Percentiles rank a stretch among this genome's conserved stretches.
phyloP scores from a whole-genome alignment of 1,140 invertebrate species.

The Camponotus vicinus region DNA sequence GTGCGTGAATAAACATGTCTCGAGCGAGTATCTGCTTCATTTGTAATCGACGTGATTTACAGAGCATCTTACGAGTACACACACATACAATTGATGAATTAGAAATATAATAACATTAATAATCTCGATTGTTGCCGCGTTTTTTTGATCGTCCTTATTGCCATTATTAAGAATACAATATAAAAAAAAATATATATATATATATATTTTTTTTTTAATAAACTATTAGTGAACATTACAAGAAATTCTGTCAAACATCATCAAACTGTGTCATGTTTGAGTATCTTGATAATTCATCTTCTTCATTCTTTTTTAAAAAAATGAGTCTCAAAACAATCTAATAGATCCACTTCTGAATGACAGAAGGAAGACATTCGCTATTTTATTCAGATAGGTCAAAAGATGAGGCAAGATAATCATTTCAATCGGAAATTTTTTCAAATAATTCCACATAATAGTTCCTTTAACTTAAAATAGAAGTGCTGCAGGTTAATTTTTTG shows the following conservation, averaged over 20 bases:
- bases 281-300: slow-evolving; percentile 3
- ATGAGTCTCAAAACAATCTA: neutral
- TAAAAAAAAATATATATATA: neutral
- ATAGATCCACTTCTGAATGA: neutral
- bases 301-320: slow-evolving; percentile 2
- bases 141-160: neutral
- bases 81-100: neutral
- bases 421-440: neutral
- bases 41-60: slow-evolving; percentile 38
- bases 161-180: neutral
- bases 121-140: neutral
- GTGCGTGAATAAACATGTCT: slow-evolving; percentile 47
- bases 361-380: neutral
- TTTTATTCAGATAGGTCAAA: neutral
- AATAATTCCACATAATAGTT: slow-evolving; percentile 1
- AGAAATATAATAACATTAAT: neutral
- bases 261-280: slow-evolving; percentile 2
- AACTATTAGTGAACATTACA: neutral
- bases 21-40: slow-evolving; percentile 17
- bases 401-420: neutral
- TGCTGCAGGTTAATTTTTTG: neutral
- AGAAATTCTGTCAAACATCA: neutral
- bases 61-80: neutral
- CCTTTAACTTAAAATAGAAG: neutral
- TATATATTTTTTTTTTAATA: too few species aligned